Conservation (phyloP, 2,888 invertebrate species). For the Drosophila gaucha region DNA sequence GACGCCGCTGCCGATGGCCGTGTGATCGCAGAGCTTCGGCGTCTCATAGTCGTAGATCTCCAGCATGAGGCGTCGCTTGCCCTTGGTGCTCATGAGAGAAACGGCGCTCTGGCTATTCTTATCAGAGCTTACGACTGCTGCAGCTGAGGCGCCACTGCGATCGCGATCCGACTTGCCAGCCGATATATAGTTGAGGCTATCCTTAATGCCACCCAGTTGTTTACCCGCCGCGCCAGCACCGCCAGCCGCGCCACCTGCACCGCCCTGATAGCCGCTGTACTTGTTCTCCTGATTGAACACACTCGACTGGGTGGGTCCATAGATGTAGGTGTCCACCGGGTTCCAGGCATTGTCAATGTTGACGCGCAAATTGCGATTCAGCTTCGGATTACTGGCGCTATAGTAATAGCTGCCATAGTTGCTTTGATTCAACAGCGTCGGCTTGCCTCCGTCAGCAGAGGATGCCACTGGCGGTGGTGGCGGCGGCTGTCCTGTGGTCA, state of each 20-base stretch:
- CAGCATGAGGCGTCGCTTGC: conserved; percentile 86
- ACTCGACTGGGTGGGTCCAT: conserved; percentile 85
- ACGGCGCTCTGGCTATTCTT: conserved; percentile 54
- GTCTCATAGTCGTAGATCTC: conserved; percentile 91
- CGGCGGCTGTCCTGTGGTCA: conserved; percentile 82
- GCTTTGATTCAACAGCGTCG: conserved; percentile 81
- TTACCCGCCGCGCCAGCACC: conserved; percentile 53
- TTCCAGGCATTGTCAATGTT: conserved; percentile 85
- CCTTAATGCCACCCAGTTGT: conserved; percentile 81
- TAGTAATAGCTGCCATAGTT: conserved; percentile 84
- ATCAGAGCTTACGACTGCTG: conserved; percentile 65
- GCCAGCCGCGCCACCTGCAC: conserved; percentile 57
- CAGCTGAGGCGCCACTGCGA: conserved; percentile 61
- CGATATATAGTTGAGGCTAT: conserved; percentile 83
- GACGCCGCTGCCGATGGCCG: conserved; percentile 86
- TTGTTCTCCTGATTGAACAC: conserved; percentile 85
- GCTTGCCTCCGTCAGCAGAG: conserved; percentile 79
- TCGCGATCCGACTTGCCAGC: conserved; percentile 54
- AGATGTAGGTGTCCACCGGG: conserved; percentile 85
- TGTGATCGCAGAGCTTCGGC: conserved; percentile 93
- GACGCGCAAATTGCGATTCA: conserved; percentile 83
- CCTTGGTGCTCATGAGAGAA: conserved; percentile 80
- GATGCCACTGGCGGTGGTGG: conserved; percentile 81
- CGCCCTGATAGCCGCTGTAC: conserved; percentile 84
- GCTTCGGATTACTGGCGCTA: conserved; percentile 84